Evolutionary conservation across 2,888 invertebrate genomes (phyloP).

Genomic region (Diploptera punctata): DNA sequence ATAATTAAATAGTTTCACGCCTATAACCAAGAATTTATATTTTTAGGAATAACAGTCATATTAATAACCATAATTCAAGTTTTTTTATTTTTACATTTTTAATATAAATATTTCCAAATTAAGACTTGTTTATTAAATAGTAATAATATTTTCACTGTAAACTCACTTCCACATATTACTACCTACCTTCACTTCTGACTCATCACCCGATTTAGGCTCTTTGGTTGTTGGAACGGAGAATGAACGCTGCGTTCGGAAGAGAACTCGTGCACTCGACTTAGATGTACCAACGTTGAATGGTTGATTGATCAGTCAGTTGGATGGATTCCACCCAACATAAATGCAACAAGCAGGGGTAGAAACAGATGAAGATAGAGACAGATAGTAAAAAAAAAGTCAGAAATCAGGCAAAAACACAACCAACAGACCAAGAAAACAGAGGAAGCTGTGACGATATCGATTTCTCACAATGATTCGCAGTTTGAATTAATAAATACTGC

Average conservation of each 20-base stretch:
- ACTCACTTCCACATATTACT: neutral
- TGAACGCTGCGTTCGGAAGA: slow-evolving; percentile 91
- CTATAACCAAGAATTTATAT: no score
- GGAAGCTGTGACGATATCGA: slow-evolving; percentile 25
- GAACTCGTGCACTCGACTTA: slow-evolving; percentile 65
- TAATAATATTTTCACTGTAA: neutral
- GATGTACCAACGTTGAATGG: slow-evolving; percentile 24
- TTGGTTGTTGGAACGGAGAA: slow-evolving; percentile 92
- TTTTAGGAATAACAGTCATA: no score
- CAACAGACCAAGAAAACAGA: slow-evolving; percentile 26
- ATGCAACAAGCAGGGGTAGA: slow-evolving; percentile 40
- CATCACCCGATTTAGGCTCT: slow-evolving; percentile 65
- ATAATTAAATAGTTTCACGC: no score
- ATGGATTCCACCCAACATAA: slow-evolving; percentile 39
- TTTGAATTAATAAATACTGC: slow-evolving; percentile 9
- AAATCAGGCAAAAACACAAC: slow-evolving; percentile 31
- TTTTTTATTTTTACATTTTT: no score
- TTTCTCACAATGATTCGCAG: neutral
- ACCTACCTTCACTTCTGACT: slow-evolving; percentile 57
- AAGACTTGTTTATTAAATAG: neutral
- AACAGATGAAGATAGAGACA: slow-evolving; percentile 33
- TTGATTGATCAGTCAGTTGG: slow-evolving; percentile 22
- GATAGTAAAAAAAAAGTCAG: slow-evolving; percentile 21
- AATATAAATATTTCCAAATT: slow-evolving; percentile 17
- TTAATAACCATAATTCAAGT: no score